Conservation (phyloP, 2,113 vertebrate species). For the Tragulus kanchil region DNA sequence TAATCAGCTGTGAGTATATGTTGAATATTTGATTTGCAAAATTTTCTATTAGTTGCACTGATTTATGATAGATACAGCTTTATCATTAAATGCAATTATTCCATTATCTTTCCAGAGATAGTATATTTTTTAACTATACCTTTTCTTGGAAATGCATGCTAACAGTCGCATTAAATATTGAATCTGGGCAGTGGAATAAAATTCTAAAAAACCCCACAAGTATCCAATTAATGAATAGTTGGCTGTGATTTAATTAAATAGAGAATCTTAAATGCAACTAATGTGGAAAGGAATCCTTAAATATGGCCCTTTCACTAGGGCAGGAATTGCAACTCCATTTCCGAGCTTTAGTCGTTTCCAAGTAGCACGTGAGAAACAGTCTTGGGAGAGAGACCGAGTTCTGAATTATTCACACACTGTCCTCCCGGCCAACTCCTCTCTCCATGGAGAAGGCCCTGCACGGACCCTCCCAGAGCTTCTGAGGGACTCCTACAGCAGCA, state of each 20-base stretch:
- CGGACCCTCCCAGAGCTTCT: accelerated
- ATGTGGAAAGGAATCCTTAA: not conserved
- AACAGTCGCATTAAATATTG: not conserved
- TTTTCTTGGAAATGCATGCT: not conserved
- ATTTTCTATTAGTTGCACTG: too few species aligned
- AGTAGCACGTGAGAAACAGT: not conserved
- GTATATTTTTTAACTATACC: not conserved
- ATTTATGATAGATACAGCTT: not conserved
- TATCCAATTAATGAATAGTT: not conserved
- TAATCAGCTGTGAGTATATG: not conserved
- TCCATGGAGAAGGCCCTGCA: not conserved
- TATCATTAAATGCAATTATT: not conserved
- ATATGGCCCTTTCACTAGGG: not conserved
- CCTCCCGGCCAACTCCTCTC: not conserved
- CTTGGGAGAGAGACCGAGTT: too few species aligned
- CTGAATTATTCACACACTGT: accelerated
- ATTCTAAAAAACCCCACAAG: not conserved
- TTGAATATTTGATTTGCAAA: not conserved
- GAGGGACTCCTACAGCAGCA: not conserved
- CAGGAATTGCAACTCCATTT: too few species aligned
- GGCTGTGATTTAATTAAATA: not conserved
- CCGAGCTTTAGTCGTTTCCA: not conserved
- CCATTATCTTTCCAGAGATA: not conserved
- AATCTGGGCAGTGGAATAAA: not conserved
- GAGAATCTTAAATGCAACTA: not conserved